These are phyloP conservation scores for Lordiphosa stackelbergi DNA, from an alignment of 1,140 invertebrate genomes.

Conservation along the genomic window DNA sequence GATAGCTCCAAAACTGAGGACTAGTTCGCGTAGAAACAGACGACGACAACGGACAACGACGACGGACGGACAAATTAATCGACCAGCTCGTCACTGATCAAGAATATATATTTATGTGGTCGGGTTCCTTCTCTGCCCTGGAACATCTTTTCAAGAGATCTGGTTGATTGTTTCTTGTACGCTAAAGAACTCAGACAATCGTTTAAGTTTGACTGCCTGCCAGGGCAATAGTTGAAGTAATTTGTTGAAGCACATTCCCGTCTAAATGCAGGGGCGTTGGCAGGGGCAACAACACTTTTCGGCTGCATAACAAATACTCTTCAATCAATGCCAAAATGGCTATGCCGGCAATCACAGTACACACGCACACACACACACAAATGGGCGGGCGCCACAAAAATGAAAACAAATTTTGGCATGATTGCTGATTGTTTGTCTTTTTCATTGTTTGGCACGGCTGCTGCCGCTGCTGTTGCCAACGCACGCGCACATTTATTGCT, in stretches of 20 bases:
- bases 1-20: too few species aligned
- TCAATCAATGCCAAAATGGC: constrained; percentile 71
- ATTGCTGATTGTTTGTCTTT: constrained; percentile 76
- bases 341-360: constrained; percentile 60
- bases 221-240: constrained; percentile 38
- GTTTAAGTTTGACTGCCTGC: constrained; percentile 35
- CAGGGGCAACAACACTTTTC: constrained; percentile 48
- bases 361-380: constrained; percentile 10
- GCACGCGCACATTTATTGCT: constrained; percentile 74
- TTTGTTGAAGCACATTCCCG: constrained; percentile 23
- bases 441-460: constrained; percentile 69
- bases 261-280: constrained; percentile 11
- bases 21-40: too few species aligned
- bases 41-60: too few species aligned
- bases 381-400: constrained; percentile 62
- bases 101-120: too few species aligned
- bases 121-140: too few species aligned
- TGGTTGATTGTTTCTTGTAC: too few species aligned
- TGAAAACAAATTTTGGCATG: constrained; percentile 76
- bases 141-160: too few species aligned
- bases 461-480: constrained; percentile 48
- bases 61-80: too few species aligned
- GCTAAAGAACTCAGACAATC: constrained; percentile 17
- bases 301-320: constrained; percentile 70
- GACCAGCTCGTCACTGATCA: too few species aligned